These are phyloP conservation scores for Anoura caudifer DNA, from an alignment of 2,113 vertebrate genomes.

Conservation along the genomic window DNA sequence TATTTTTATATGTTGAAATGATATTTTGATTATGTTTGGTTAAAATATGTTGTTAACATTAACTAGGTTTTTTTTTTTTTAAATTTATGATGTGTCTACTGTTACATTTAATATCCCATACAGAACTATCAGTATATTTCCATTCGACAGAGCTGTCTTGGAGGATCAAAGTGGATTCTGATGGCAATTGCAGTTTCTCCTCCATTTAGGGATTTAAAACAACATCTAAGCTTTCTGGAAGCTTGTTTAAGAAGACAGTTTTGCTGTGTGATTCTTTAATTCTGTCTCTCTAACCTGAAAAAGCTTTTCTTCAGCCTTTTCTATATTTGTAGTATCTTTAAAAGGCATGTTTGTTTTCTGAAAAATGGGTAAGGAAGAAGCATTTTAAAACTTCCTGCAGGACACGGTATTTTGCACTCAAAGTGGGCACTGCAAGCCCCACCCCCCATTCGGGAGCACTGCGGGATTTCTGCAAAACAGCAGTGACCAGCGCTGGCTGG, in stretches of 20 bases:
- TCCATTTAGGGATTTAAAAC: background rate
- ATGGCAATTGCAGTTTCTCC: background rate
- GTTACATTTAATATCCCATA: background rate
- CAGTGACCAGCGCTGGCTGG: background rate
- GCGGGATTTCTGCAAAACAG: background rate
- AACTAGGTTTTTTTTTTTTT: background rate
- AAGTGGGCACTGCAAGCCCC: background rate
- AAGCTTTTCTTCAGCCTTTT: background rate
- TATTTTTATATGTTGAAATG: background rate
- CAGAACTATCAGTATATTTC: background rate
- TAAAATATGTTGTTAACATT: background rate
- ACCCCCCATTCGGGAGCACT: background rate
- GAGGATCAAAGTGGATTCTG: background rate
- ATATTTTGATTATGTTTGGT: background rate
- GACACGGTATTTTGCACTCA: background rate
- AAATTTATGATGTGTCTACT: background rate
- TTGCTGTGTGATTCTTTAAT: background rate
- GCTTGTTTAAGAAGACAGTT: background rate
- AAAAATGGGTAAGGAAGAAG: background rate
- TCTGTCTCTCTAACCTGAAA: slow-evolving; percentile 23
- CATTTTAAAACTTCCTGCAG: background rate
- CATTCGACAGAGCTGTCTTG: background rate
- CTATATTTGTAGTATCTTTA: background rate
- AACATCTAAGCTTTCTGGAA: background rate
- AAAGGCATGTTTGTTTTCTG: background rate